Base-by-base conservation (phyloP, 2,888 invertebrate species). In the Petrolisthes manimaculis region DNA sequence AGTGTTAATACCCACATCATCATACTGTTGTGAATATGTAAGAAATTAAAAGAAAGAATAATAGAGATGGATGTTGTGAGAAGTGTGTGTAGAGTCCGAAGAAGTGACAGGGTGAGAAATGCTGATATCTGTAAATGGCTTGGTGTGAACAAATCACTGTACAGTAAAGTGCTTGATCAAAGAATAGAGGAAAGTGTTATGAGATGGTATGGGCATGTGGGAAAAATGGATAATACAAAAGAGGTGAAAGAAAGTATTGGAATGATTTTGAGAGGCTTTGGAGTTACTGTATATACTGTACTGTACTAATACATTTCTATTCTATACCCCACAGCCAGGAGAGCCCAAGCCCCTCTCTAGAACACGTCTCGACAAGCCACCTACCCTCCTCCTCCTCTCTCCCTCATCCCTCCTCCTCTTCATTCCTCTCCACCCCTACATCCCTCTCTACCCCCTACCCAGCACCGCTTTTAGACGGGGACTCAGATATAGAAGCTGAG, bases 401-500 rank as follows among this genome's bases (percentile, higher is more conserved):
- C 24, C 9, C 12, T 18, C 61, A 0, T 1, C 24, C 83, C 21
- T 85, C 75, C 55, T 55, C 37, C 37, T 37, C 37, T 37, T 37
- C 37, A 37, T 37, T 37, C 37, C 37, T 37, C 37, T 37, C 37
- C 37, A 37, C 37, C 14, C 80, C 61, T 14, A 61, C 12, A 1
- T 18, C 12, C 61, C 24, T 78, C 21, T 85, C 75, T 51, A 37
- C 78, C 6, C 78, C 85, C 5, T 71, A 81, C 37, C 86, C 84
- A 14, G 84, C 89, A 14, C 78, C 75, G 69, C 84, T 90, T 54
- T 82, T 90, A 51, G 81, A 82, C 80, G 86, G 86, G 54, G 94
- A 94, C 92, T 93, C 93, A 89, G 95, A 95, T 92, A 93, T 94
- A 83, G 95, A 95, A 92, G 94, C 95, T 67, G 95, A 95, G 91